Percentiles rank a stretch among this genome's conserved stretches.
phyloP scores from a whole-genome alignment of 1,140 invertebrate species.

The Macrobrachium nipponense region DNA sequence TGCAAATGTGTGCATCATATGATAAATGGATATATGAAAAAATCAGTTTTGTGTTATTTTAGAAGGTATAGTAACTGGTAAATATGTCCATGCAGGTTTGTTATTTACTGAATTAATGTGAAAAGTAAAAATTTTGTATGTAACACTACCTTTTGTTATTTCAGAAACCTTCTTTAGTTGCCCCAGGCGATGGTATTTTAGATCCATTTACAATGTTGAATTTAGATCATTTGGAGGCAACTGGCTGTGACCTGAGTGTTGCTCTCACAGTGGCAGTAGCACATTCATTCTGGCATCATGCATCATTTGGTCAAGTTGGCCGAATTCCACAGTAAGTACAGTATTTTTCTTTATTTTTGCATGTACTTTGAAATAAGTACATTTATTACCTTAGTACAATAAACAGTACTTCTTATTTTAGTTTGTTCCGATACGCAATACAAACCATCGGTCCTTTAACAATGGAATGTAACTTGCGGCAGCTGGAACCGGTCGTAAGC shows the following conservation, averaged over 20 bases:
- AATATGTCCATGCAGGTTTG: not conserved
- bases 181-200: conserved; percentile 30
- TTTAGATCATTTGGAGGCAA: conserved; percentile 51
- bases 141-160: not conserved
- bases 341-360: not conserved
- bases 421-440: no score
- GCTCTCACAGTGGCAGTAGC: conserved; percentile 70
- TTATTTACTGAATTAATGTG: not conserved
- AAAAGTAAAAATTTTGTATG: not conserved
- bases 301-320: conserved; percentile 70
- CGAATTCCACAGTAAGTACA: conserved; percentile 57
- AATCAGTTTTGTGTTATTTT: no score
- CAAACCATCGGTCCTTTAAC: no score
- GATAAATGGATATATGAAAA: no score
- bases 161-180: conserved; percentile 44
- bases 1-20: no score
- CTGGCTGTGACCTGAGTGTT: conserved; percentile 67
- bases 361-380: not conserved
- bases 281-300: conserved; percentile 74
- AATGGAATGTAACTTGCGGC: no score
- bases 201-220: conserved; percentile 64
- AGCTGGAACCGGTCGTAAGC: no score
- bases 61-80: not conserved
- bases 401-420: no score
- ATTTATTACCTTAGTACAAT: no score